Base-by-base conservation (phyloP, 2,797 vertebrate genomes). In the Acestrorhynchus altus region DNA sequence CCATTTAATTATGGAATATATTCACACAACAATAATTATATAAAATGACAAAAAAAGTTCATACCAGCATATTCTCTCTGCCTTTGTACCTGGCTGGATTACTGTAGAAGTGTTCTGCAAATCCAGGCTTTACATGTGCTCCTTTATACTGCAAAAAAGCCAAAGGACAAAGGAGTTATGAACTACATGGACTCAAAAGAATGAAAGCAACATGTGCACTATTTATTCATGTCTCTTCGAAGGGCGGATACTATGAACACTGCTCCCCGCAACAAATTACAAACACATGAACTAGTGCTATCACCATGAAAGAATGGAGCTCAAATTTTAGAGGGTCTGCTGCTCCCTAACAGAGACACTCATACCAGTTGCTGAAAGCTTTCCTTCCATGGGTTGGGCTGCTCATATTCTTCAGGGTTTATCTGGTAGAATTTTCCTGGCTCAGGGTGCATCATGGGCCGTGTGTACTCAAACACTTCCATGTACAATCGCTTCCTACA, bases 51-150 rank as follows among this genome's bases (percentile, higher is more conserved):
- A 60, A 7, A 4, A 15, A 68, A 42, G 6, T 22, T 90, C 96
- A 91, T 95, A 99, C 98, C 96, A 99, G 91, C 98, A 99, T 99
- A 90, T 99, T 99, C 92, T 99, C 98, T 94, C 98, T 96, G 91
- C 98, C 98, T 95, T 99, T 99, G 83, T 99, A 99, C 94, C 98
- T 95, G 89, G 96, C 95, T 86, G 98, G 97, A 90, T 98, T 99
- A 93, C 97, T 99, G 94, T 99, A 99, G 92, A 99, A 99, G 84
- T 99, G 98, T 87, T 99, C 98, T 57, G 98, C 98, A 93, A 99
- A 99, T 86, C 98, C 98, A 80, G 98, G 98, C 85, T 99, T 99
- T 83, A 99, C 98, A 70, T 99, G 98, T 40, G 97, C 98, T 57
- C 98, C 98, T 96, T 99, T 99, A 91, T 99, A 99, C 98, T 99